These are phyloP conservation scores for Asbolus verrucosus DNA, from an alignment of 1,140 invertebrate genomes.

Conservation along the genomic window DNA sequence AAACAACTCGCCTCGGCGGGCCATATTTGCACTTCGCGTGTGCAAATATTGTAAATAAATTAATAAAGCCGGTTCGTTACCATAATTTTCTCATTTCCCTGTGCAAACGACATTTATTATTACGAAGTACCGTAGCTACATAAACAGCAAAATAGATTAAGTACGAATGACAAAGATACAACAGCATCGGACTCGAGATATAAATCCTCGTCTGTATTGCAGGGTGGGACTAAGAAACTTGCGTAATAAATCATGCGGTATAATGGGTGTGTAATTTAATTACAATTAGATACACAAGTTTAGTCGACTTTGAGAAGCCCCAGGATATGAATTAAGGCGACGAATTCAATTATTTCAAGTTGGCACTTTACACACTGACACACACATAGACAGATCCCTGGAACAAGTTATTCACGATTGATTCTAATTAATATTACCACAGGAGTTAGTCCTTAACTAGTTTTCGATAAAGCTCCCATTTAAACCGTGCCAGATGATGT, in stretches of 20 bases:
- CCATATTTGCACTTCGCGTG: background rate
- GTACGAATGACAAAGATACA: slow-evolving; percentile 44
- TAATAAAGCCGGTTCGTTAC: slow-evolving; percentile 13
- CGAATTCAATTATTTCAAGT: slow-evolving; percentile 45
- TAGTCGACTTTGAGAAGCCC: slow-evolving; percentile 51
- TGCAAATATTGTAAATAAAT: slow-evolving; percentile 20
- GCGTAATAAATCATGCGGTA: slow-evolving; percentile 58
- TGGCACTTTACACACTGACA: slow-evolving; percentile 33
- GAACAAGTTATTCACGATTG: background rate
- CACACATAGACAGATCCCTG: slow-evolving; percentile 6
- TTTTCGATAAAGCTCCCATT: too few relatives aligned
- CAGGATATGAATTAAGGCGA: slow-evolving; percentile 51
- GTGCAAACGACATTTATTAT: slow-evolving; percentile 32
- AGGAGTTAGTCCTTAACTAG: background rate
- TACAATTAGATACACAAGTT: slow-evolving; percentile 61
- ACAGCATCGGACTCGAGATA: slow-evolving; percentile 44
- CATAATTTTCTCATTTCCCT: slow-evolving; percentile 12
- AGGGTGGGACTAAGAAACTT: slow-evolving; percentile 52
- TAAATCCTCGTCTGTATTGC: slow-evolving; percentile 51
- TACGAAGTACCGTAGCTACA: slow-evolving; percentile 25
- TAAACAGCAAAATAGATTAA: slow-evolving; percentile 45
- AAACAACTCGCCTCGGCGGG: too few relatives aligned
- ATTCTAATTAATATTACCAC: background rate
- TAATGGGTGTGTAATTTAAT: slow-evolving; percentile 61
- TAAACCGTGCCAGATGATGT: too few relatives aligned